Conservation (phyloP, 2,113 vertebrate genomes). For the Gallinago media region DNA sequence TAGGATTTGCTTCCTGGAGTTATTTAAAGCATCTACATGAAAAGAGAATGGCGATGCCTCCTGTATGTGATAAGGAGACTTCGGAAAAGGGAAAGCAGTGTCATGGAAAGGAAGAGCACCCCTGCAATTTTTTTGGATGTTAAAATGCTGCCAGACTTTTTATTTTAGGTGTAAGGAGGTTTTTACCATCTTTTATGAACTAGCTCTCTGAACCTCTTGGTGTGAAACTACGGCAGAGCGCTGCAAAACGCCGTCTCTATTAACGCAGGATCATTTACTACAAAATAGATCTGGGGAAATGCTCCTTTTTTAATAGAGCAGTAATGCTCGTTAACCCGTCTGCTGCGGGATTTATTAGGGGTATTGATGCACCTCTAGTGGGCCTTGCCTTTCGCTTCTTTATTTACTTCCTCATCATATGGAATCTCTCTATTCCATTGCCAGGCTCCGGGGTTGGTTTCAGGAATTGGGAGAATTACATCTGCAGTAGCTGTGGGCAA, state of each 20-base stretch:
- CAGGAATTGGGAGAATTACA: background rate
- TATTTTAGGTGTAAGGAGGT: background rate
- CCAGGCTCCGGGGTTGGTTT: background rate
- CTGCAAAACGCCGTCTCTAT: background rate
- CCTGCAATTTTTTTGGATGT: background rate
- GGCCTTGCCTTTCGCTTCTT: background rate
- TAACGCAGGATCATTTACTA: background rate
- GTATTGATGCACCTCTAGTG: background rate
- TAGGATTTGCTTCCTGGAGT: background rate
- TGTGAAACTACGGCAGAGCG: background rate
- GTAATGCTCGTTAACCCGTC: background rate
- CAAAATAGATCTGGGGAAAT: background rate
- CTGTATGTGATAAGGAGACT: background rate
- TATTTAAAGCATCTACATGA: background rate
- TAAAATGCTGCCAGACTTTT: background rate
- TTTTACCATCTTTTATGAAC: background rate
- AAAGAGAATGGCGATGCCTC: background rate
- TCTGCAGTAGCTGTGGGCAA: conserved; percentile 1
- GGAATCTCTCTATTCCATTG: background rate
- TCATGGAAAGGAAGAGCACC: background rate
- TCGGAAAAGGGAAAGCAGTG: background rate
- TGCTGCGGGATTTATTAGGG: background rate
- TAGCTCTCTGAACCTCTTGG: background rate
- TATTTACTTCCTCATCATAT: conserved; percentile 10
- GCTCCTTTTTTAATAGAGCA: background rate